phyloP scores from a whole-genome alignment of 2,888 invertebrate genomes.

The Abrostola tripartita region DNA sequence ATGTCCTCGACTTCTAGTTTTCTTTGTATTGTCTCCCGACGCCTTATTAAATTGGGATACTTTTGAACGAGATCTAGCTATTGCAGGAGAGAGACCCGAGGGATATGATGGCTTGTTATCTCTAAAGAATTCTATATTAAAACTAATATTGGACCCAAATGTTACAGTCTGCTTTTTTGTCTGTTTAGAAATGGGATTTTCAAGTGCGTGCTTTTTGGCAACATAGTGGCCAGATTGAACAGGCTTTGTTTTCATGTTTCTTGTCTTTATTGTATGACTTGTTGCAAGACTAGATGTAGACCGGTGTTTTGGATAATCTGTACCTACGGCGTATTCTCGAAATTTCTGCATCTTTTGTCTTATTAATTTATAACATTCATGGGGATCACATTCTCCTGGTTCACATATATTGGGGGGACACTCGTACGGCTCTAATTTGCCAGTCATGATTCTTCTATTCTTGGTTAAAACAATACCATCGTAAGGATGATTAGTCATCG shows the following conservation, averaged over 20 bases:
- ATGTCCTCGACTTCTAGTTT: neutral
- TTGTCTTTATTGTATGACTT: neutral
- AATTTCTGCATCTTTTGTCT: constrained; percentile 1
- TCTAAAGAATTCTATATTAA: constrained; percentile 20
- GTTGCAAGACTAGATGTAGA: constrained; percentile 13
- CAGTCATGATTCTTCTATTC: neutral
- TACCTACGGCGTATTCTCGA: neutral
- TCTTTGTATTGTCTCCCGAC: constrained; percentile 8
- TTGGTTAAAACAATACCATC: neutral
- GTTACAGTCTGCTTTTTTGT: constrained; percentile 22
- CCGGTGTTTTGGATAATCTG: constrained; percentile 4
- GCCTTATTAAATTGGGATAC: constrained; percentile 1
- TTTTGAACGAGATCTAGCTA: neutral
- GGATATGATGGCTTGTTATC: neutral
- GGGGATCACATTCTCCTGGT: constrained; percentile 1
- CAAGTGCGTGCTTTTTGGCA: constrained; percentile 6
- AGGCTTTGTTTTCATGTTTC: neutral
- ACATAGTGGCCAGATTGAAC: constrained; percentile 10
- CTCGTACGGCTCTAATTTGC: neutral
- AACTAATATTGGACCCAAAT: constrained; percentile 28
- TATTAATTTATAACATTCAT: constrained; percentile 1
- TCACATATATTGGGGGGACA: neutral
- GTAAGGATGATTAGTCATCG: neutral
- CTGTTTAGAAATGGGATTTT: constrained; percentile 12
- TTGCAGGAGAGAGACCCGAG: neutral